Percentiles rank a stretch among this genome's conserved stretches.
Evolutionary conservation across 2,888 invertebrate species (phyloP).

Genomic region (Cerastoderma edule): DNA sequence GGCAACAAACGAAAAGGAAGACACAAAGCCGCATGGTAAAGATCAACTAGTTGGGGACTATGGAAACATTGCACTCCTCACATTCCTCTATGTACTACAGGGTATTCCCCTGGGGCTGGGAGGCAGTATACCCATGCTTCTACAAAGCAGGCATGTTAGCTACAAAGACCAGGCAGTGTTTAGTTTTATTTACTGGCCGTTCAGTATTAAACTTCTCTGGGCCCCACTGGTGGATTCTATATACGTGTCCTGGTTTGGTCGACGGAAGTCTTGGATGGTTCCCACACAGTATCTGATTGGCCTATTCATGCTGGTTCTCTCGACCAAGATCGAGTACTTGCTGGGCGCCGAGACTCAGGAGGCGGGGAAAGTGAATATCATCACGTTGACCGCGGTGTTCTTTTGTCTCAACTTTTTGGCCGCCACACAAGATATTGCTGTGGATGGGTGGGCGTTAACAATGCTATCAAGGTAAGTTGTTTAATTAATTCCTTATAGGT

Average conservation of each 20-base stretch:
- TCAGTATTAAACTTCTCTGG: conserved; percentile 96
- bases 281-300: conserved; percentile 96
- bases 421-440: conserved; percentile 99
- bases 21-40: background rate
- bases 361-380: conserved; percentile 67
- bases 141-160: conserved; percentile 95
- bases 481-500: too few relatives aligned
- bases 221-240: conserved; percentile 98
- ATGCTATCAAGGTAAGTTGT: conserved; percentile 93
- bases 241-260: conserved; percentile 92
- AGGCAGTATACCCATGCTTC: conserved; percentile 96
- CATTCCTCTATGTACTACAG: conserved; percentile 94
- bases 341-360: conserved; percentile 88
- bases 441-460: conserved; percentile 99
- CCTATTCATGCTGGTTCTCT: conserved; percentile 94
- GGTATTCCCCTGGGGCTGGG: conserved; percentile 96
- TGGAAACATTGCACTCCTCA: conserved; percentile 91
- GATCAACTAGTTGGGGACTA: conserved; percentile 78
- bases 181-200: conserved; percentile 97
- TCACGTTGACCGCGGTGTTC: conserved; percentile 91
- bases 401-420: conserved; percentile 97
- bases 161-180: conserved; percentile 94
- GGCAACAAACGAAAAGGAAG: too few relatives aligned
- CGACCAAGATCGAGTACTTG: conserved; percentile 87
- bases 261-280: conserved; percentile 95